Conservation (phyloP, 2,888 invertebrate species). For the Tridacna crocea region DNA sequence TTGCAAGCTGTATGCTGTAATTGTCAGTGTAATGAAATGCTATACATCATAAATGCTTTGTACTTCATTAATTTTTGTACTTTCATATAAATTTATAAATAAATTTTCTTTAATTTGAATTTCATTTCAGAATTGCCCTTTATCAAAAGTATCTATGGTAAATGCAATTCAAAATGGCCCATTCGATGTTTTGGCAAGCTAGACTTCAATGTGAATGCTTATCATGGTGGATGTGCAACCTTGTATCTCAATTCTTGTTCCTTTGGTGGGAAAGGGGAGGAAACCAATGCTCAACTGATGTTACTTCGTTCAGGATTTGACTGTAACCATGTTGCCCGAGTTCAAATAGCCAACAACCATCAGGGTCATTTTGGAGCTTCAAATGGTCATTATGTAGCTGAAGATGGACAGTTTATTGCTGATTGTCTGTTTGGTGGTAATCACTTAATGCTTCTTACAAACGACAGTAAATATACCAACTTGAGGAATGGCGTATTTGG, state of each 20-base stretch:
- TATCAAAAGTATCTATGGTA: constrained; percentile 33
- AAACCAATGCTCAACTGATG: constrained; percentile 65
- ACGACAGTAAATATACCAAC: constrained; percentile 64
- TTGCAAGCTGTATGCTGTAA: too few relatives aligned
- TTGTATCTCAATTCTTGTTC: constrained; percentile 63
- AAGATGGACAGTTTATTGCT: constrained; percentile 67
- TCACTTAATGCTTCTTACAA: constrained; percentile 67
- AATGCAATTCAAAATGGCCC: constrained; percentile 68
- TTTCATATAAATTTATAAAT: background rate
- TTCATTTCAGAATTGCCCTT: constrained; percentile 18
- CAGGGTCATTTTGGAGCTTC: constrained; percentile 70
- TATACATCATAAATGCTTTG: background rate
- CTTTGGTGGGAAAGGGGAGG: constrained; percentile 67
- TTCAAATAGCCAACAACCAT: constrained; percentile 53
- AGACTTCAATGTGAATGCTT: constrained; percentile 66
- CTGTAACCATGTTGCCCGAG: constrained; percentile 61
- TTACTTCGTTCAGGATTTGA: constrained; percentile 70
- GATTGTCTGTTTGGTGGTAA: constrained; percentile 71
- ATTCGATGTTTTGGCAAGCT: constrained; percentile 63
- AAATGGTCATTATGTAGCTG: constrained; percentile 59
- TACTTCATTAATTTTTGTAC: background rate
- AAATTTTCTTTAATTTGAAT: background rate
- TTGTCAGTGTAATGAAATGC: too few relatives aligned
- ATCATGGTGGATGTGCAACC: constrained; percentile 69
- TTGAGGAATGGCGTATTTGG: constrained; percentile 66